These are phyloP conservation scores for Adela reaumurella DNA, from an alignment of 2,888 invertebrate species.

Conservation along the genomic window DNA sequence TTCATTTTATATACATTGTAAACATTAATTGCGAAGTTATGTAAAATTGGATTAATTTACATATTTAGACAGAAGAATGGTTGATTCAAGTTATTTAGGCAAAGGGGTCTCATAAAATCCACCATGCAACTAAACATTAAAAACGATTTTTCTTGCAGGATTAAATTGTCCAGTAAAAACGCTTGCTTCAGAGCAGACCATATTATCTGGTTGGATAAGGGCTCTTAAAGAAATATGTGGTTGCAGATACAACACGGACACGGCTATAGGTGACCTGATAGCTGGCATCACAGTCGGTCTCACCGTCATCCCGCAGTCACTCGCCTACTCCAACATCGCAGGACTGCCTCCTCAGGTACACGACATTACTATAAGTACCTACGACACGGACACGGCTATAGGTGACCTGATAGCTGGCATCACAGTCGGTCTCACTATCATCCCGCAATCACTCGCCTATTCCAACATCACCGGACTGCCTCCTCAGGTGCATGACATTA, in stretches of 20 bases:
- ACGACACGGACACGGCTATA: conserved; percentile 66
- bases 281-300: conserved; percentile 91
- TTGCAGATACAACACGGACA: conserved; percentile 59
- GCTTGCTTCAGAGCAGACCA: too few species aligned
- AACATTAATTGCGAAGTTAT: too few species aligned
- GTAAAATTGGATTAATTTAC: too few species aligned
- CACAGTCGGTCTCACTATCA: conserved; percentile 89
- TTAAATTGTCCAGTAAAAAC: too few species aligned
- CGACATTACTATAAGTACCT: too few species aligned
- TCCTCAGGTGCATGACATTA: conserved; percentile 63
- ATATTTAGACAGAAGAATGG: too few species aligned
- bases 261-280: conserved; percentile 81
- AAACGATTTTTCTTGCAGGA: too few species aligned
- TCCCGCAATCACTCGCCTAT: conserved; percentile 85
- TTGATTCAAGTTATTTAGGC: too few species aligned
- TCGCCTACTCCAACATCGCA: conserved; percentile 78
- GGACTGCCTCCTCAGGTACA: conserved; percentile 69
- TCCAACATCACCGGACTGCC: conserved; percentile 76
- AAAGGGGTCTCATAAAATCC: too few species aligned
- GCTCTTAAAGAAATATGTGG: conserved; percentile 3
- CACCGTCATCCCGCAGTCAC: conserved; percentile 88
- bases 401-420: conserved; percentile 89
- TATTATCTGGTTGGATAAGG: too few species aligned
- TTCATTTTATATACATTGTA: too few species aligned
- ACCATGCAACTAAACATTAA: too few species aligned